Evolutionary conservation across 1,140 invertebrate species (phyloP), one percentile per base, ranked within the genome.

Genomic region (Contarinia nasturtii): DNA sequence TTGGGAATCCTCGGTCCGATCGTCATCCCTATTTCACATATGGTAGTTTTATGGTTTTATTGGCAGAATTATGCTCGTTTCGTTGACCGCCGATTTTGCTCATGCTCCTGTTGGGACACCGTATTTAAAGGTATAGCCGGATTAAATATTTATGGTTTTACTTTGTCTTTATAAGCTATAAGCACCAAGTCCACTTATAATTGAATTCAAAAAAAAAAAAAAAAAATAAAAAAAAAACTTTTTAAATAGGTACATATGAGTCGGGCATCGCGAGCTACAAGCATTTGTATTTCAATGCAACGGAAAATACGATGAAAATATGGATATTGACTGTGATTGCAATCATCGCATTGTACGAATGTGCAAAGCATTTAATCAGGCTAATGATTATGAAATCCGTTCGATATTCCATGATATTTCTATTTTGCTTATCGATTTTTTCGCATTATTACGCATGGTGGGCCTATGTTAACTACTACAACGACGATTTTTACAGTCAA

Each of bases 401-500:
- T 12, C 68, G 82, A 50, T 66, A 64, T 45, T 72, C 70, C n/a
- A 85, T 86, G 82, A 60, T 80, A 18, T 53, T 78, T 11, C 65
- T 86, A 2, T 84, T 86, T 54, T 52, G 74, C 4, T 67, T 75
- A 12, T 78, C 79, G 19, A 62, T 86, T 46, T 86, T 84, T 58
- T 82, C 83, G 1, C 80, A 88, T 57, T 86, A 86, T 56, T 87
- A 86, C 57, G 75, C 80, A 1, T 86, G 81, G 81, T 88, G 84
- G 84, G 74, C 74, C 18, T 82, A 80, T 52, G 77, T 85, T 48
- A 86, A 84, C 63, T 87, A 86, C 55, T 83, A 80, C 71, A 88
- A 88, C 55, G 84, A 87, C 52, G 81, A 83, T 46, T 85, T 79
- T 55, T 86, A 83, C 60, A 75, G 68, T 10, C 77, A 80, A 54